Evolutionary conservation across 2,113 vertebrate genomes (phyloP), one percentile per base, ranked within the genome.

Genomic region (Urocolius indicus): DNA sequence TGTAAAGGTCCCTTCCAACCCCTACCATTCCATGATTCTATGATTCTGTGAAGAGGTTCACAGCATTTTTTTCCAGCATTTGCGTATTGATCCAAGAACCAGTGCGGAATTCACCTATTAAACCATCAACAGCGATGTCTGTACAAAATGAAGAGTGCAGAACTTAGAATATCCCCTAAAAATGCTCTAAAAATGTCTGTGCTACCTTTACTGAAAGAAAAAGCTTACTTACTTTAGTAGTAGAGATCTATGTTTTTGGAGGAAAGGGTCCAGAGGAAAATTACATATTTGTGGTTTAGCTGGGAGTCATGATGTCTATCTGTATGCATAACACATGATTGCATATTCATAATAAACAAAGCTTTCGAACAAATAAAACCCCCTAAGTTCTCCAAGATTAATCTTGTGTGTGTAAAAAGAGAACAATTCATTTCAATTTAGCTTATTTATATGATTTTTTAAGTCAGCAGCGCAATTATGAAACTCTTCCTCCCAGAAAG

Each of bases 231-330:
- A 95, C 90, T 89, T 48, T 76, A 95, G 67, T 45, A 87, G 52
- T 61, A 58, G 76, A 94, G 88, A 86, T 89, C 74, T 89, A 23
- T 95, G 93, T 94, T 96, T 96, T 95, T 87, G 58, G 59, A 95
- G 95, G 92, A 92, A 95, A 92, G 87, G 71, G 87, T 94, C 93
- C 93, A 96, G 93, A 94, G 78, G 93, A 95, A 96, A 95, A 96
- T 90, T 94, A 83, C 93, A 92, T 94, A 93, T 92, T 90, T 92
- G 94, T 96, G 95, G 94, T 94, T 95, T 92, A 76, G 81, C 87
- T 89, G 88, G 94, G 91, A 96, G 94, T 83, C 88, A 79, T 13
- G 88, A 93, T 96, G 95, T 96, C 94, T 97, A 94, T 88, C 88
- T 51, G 16, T 81, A 94, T 75, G 88, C 87, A 49, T n/a, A 87